phyloP scores from a whole-genome alignment of 2,888 invertebrate genomes.

The Stenchaetothrips biformis region DNA sequence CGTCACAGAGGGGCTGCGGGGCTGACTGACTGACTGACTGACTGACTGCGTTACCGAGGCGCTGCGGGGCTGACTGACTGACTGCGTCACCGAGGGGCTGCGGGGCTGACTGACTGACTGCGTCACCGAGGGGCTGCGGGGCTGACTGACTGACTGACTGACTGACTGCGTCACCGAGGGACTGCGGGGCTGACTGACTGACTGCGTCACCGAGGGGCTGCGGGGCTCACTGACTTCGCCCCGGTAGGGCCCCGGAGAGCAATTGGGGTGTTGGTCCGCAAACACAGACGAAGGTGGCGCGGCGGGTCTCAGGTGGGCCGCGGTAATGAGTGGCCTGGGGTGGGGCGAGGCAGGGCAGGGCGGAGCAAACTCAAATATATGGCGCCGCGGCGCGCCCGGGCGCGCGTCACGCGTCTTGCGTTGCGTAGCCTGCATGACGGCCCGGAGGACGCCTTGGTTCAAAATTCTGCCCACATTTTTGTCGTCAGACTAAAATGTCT shows the following conservation, averaged over 20 bases:
- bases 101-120: not conserved
- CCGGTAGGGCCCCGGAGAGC: not conserved
- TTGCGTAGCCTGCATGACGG: no score
- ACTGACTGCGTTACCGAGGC: not conserved
- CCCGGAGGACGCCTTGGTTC: no score
- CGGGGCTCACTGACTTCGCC: not conserved
- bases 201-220: not conserved
- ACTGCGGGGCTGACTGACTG: not conserved
- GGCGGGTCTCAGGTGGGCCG: not conserved
- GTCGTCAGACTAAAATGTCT: no score
- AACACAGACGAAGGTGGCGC: not conserved
- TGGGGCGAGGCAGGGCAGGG: not conserved
- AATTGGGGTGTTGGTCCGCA: slow-evolving; percentile 20
- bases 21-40: no score
- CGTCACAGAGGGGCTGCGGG: not conserved
- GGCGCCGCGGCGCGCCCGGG: not conserved
- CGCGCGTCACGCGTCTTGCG: not conserved
- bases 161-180: not conserved
- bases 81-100: not conserved
- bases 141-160: no score
- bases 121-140: not conserved
- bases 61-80: not conserved
- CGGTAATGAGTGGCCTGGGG: not conserved
- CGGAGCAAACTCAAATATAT: not conserved
- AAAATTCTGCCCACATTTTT: no score